Conservation (phyloP, 2,888 invertebrate species). For the Nomada fucata region DNA sequence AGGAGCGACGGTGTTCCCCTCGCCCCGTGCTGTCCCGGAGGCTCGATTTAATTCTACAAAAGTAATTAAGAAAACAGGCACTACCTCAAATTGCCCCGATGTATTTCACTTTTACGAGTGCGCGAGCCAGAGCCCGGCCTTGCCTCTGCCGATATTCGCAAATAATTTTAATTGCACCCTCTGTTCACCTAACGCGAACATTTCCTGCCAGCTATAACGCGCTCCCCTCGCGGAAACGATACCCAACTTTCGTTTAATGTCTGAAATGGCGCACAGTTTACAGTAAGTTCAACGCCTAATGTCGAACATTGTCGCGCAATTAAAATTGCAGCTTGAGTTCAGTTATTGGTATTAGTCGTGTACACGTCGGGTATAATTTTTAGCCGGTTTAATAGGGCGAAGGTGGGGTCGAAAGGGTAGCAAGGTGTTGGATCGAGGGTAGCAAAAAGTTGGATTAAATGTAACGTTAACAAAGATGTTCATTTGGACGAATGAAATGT, state of each 20-base stretch:
- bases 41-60: constrained; percentile 50
- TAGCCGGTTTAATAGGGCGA: too few relatives aligned
- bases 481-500: too few relatives aligned
- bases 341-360: background rate
- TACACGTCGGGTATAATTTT: too few relatives aligned
- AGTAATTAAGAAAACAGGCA: constrained; percentile 54
- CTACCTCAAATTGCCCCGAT: constrained; percentile 41
- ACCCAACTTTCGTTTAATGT: background rate
- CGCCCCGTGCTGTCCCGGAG: background rate
- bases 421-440: too few relatives aligned
- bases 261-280: background rate
- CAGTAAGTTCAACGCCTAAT: background rate
- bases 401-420: too few relatives aligned
- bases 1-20: background rate
- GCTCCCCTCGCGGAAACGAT: background rate
- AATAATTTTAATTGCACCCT: constrained; percentile 22
- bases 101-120: constrained; percentile 41
- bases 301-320: background rate
- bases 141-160: constrained; percentile 10
- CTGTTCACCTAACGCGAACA: background rate
- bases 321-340: background rate
- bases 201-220: too few relatives aligned
- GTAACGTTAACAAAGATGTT: too few relatives aligned
- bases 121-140: background rate
- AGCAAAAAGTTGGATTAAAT: too few relatives aligned